Base-by-base conservation (phyloP, 1,140 invertebrate genomes). In the Pristionchus pacificus region DNA sequence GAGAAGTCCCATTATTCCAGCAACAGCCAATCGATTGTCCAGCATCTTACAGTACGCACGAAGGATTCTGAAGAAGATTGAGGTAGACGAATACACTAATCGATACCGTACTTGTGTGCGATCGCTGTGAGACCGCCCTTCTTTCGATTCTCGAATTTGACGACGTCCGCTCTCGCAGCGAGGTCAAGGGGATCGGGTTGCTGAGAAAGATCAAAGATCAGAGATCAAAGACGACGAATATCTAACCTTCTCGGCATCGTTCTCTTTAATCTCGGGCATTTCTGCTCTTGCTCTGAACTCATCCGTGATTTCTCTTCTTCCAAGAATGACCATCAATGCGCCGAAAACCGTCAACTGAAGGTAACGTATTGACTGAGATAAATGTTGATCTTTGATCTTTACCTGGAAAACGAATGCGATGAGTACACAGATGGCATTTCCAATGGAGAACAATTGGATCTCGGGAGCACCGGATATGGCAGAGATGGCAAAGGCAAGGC, bases 381-480 rank as follows among this genome's bases (percentile, higher is more conserved):
- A 10, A 15, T 2, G 65, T 1, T 55, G 14, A 55, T 14, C 6
- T 32, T 65, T 15, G 25, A 68, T 57, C 24, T 57, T 19, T 19
- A 80, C 80, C 65, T 80, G 75, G 71, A 79, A 82, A 33, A 84
- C 65, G 63, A 83, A 82, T 55, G 80, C 81, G 2, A 83, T 27
- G 1, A 72, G 75, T 29, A 83, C 80, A n/a, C 82, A 82, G 6
- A 77, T n/a, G 10, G 78, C 77, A 74, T 83, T 83, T 59, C 80
- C 81, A 27, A 83, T 82, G n/a, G 74, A 81, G 61, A 83, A 83
- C 6, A 84, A 59, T 68, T 81, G 81, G n/a, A 83, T 84, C 70
- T 83, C 81, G 19, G 81, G 80, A 38, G 81, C 81, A 49, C 82
- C 80, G 0, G 80, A 79, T 25, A 81, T 58, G 27, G 81, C 81